Base-by-base conservation (phyloP, 2,797 vertebrate genomes). In the Thaleichthys pacificus region DNA sequence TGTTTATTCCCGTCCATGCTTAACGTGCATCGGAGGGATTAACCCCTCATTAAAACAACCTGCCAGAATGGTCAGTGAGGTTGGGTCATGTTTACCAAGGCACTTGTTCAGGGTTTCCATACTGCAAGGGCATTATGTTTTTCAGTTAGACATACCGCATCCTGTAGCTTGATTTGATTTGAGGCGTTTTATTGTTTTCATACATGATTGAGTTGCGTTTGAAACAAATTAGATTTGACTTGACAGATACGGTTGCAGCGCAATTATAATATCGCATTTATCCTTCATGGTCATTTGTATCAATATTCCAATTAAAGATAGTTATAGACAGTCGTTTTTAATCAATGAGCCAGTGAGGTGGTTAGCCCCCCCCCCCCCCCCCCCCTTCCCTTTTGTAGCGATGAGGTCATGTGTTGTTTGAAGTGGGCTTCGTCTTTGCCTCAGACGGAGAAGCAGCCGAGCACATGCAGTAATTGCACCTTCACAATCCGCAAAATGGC, bases 91-190 rank as follows among this genome's bases (percentile, higher is more conserved):
- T 89, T 91, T 86, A 87, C 70, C 85, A 63, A 71, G 70, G 88
- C 90, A 82, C 35, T 70, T 93, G 84, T 94, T 92, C 82, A 80
- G 80, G 78, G 86, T 84, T 78, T 73, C 71, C 65, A 11, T 42
- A 42, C 38, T 42, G 38, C 38, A 11, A 42, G 38, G 38, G 38
- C 38, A 42, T 42, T 8, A 11, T 70, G 63, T 60, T 70, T 68
- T 61, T 58, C 75, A 54, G 69, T 66, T 84, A 76, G 38, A 54
- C 14, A 51, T 17, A 54, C 49, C 17, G 49, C 19, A 54, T 54
- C 19, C 49, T 54, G 49, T 54, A 19, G 15, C 19, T 19, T 1
- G 14, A 54, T 54, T 54, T 2, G 19, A 5, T 19, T 54, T 4
- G 38, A 42, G 38, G 38, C 49, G 15, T 54, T 17, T 54, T 5